Evolutionary conservation across 2,113 vertebrate species (phyloP).

Genomic region (Corydoras sp.): DNA sequence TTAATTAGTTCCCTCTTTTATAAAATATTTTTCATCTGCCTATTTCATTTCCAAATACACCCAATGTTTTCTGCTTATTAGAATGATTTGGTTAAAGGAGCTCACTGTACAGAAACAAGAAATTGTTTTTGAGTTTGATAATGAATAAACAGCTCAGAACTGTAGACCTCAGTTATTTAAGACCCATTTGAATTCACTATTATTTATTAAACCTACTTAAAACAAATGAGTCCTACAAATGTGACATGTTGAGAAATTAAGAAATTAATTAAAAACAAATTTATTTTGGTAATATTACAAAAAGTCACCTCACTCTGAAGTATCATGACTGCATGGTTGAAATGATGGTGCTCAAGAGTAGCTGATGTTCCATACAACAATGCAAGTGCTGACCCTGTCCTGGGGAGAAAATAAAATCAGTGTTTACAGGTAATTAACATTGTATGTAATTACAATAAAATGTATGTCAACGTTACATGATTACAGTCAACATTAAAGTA

Average conservation of each 20-base stretch:
- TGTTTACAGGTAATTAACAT: background rate
- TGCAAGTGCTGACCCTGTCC: conserved; percentile 71
- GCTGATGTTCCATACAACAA: conserved; percentile 72
- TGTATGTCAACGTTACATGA: too few relatives aligned
- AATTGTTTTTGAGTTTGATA: conserved; percentile 51
- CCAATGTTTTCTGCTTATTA: conserved; percentile 40
- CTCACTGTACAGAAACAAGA: conserved; percentile 42
- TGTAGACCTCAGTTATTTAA: conserved; percentile 31
- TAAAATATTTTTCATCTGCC: conserved; percentile 43
- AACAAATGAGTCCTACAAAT: conserved; percentile 14
- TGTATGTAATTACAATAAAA: background rate
- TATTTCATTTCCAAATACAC: conserved; percentile 44
- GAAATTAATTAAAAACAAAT: background rate
- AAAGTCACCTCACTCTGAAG: conserved; percentile 71
- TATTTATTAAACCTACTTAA: conserved; percentile 11
- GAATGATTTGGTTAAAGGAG: conserved; percentile 53
- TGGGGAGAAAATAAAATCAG: conserved; percentile 39
- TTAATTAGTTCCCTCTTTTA: conserved; percentile 11
- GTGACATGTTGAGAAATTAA: background rate
- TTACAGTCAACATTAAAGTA: too few relatives aligned
- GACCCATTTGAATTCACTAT: conserved; percentile 20
- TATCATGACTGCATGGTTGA: conserved; percentile 78
- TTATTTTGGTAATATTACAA: background rate
- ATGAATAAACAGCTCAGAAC: conserved; percentile 39
- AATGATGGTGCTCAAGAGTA: conserved; percentile 74